Evolutionary conservation across 2,113 vertebrate genomes (phyloP).

Genomic region (Vulpes ferrilata): DNA sequence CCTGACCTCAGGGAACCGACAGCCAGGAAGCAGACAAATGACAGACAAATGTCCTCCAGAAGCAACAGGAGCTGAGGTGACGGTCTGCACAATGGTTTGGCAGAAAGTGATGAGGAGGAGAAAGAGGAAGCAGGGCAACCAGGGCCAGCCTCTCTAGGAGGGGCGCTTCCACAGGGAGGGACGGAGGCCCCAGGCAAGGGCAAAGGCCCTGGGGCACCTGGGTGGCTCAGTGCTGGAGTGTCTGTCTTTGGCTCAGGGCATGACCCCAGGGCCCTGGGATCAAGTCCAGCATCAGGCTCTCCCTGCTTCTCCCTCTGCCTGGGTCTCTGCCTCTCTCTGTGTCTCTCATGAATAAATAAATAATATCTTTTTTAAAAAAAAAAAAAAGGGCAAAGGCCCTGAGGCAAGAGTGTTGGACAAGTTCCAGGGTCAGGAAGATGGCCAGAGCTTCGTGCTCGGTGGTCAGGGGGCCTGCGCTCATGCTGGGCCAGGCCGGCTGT

Average conservation of each 20-base stretch:
- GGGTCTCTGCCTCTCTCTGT: too few relatives aligned
- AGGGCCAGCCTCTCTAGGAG: background rate
- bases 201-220: background rate
- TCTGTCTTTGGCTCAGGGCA: too few relatives aligned
- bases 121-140: accelerated
- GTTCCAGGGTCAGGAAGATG: background rate
- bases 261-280: too few relatives aligned
- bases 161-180: background rate
- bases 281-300: too few relatives aligned
- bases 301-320: too few relatives aligned
- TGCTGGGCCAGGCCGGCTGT: background rate
- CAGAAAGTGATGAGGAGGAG: background rate
- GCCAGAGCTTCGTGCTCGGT: accelerated
- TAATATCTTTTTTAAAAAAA: too few relatives aligned
- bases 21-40: background rate
- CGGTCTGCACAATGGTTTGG: accelerated
- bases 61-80: background rate
- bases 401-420: background rate
- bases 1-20: background rate
- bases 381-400: background rate
- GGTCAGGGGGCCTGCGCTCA: accelerated
- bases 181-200: accelerated
- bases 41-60: accelerated
- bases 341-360: too few relatives aligned
- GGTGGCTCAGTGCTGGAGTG: too few relatives aligned